Conservation (phyloP, 2,888 invertebrate species). For the Hypomecis atomaria region DNA sequence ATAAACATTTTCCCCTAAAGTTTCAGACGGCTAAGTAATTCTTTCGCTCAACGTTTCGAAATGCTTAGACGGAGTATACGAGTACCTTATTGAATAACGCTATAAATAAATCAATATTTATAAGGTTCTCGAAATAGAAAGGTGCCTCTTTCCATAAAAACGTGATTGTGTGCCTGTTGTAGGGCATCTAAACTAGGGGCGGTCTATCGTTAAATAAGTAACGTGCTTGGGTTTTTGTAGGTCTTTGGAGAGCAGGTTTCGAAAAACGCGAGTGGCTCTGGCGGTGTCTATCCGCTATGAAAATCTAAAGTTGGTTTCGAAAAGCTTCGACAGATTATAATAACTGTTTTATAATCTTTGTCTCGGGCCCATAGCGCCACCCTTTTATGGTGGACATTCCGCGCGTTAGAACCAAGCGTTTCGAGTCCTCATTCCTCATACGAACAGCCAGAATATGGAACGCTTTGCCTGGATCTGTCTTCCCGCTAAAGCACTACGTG, state of each 20-base stretch:
- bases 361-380: too few relatives aligned
- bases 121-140: constrained; percentile 23
- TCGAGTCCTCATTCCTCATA: too few relatives aligned
- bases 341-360: too few relatives aligned
- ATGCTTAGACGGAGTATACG: constrained; percentile 1
- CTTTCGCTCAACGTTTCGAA: not conserved
- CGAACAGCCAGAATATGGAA: too few relatives aligned
- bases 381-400: too few relatives aligned
- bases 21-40: not conserved
- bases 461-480: too few relatives aligned
- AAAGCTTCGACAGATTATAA: too few relatives aligned
- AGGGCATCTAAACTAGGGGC: constrained; percentile 2
- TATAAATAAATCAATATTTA: constrained; percentile 23
- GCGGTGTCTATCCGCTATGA: not conserved
- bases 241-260: not conserved
- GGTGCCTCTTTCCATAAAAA: constrained; percentile 19
- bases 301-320: too few relatives aligned
- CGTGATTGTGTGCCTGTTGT: constrained; percentile 21
- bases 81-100: constrained; percentile 12
- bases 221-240: constrained; percentile 12
- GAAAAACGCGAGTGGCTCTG: not conserved
- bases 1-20: not conserved
- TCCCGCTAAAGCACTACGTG: too few relatives aligned
- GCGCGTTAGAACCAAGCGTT: too few relatives aligned
- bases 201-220: constrained; percentile 8